Conservation (phyloP, 2,888 invertebrate species). For the Sarcophaga caerulescens region DNA sequence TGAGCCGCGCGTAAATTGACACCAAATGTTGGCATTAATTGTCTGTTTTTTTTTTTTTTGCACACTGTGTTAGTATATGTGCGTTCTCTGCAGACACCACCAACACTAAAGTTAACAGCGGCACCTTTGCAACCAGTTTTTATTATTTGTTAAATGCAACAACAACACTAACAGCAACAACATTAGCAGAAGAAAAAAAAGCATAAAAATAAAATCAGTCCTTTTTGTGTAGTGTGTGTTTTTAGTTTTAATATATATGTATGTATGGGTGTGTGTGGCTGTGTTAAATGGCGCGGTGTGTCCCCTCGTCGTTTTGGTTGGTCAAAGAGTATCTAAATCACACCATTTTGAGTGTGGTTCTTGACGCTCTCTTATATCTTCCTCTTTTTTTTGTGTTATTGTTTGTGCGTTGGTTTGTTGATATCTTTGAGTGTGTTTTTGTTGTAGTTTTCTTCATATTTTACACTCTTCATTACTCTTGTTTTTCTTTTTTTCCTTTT, state of each 20-base stretch:
- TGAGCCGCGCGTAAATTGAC: slow-evolving; percentile 70
- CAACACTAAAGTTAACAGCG: slow-evolving; percentile 25
- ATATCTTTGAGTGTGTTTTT: slow-evolving; percentile 48
- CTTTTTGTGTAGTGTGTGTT: not conserved
- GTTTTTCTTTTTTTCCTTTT: slow-evolving; percentile 46
- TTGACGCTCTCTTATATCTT: slow-evolving; percentile 60
- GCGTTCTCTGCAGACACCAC: slow-evolving; percentile 56
- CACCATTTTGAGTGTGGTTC: slow-evolving; percentile 71
- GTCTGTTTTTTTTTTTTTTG: slow-evolving; percentile 38
- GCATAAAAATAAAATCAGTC: slow-evolving; percentile 3
- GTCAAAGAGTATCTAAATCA: slow-evolving; percentile 70
- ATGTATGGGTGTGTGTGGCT: slow-evolving; percentile 45
- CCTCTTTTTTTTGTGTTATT: slow-evolving; percentile 39
- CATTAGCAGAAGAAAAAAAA: not conserved
- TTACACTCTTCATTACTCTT: not conserved
- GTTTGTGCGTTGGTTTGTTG: slow-evolving; percentile 41
- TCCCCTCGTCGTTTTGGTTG: slow-evolving; percentile 68
- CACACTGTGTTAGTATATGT: not conserved
- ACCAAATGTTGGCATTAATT: slow-evolving; percentile 67
- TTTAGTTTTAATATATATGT: slow-evolving; percentile 26
- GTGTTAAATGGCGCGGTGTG: slow-evolving; percentile 63
- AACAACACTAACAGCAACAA: not conserved
- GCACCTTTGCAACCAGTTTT: slow-evolving; percentile 42
- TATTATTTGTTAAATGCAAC: not conserved
- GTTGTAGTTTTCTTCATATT: slow-evolving; percentile 2